A percentile compares a stretch with the other conserved stretches of the same genome.
phyloP scores from a whole-genome alignment of 2,113 vertebrate genomes.

The Pedetes capensis region DNA sequence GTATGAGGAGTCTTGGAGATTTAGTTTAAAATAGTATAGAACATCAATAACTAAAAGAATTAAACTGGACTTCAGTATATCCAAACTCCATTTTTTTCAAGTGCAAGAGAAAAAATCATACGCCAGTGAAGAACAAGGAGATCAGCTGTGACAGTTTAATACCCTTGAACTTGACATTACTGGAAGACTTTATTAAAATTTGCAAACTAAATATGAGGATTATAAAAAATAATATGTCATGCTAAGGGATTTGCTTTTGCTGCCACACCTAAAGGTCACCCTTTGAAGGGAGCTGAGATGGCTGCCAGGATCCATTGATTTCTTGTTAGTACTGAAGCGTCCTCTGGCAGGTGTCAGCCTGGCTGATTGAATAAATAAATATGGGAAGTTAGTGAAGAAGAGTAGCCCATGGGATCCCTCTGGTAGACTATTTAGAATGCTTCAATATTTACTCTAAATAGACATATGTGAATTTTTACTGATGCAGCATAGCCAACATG shows the following conservation, averaged over 20 bases:
- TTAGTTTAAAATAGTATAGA: neutral
- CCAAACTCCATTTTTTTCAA: neutral
- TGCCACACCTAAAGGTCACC: slow-evolving; percentile 21
- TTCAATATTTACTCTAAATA: neutral
- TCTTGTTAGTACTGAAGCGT: neutral
- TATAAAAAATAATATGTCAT: neutral
- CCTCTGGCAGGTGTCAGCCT: slow-evolving; percentile 7
- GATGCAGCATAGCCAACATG: neutral
- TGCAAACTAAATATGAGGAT: neutral
- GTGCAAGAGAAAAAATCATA: neutral
- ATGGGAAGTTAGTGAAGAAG: neutral
- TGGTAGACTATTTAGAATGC: neutral
- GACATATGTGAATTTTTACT: neutral
- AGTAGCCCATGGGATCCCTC: neutral
- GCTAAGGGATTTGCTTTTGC: neutral
- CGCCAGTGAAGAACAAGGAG: neutral
- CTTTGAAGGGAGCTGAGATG: neutral
- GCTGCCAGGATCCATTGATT: neutral
- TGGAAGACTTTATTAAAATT: slow-evolving; percentile 29
- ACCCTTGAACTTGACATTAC: neutral
- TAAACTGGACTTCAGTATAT: neutral
- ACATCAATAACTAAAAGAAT: neutral
- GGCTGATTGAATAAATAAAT: neutral
- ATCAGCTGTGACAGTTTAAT: neutral
- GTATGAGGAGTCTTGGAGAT: neutral